Percentiles rank a stretch among this genome's conserved stretches.
Evolutionary conservation across 2,113 vertebrate genomes (phyloP).

Genomic region (Dendropsophus ebraccatus): DNA sequence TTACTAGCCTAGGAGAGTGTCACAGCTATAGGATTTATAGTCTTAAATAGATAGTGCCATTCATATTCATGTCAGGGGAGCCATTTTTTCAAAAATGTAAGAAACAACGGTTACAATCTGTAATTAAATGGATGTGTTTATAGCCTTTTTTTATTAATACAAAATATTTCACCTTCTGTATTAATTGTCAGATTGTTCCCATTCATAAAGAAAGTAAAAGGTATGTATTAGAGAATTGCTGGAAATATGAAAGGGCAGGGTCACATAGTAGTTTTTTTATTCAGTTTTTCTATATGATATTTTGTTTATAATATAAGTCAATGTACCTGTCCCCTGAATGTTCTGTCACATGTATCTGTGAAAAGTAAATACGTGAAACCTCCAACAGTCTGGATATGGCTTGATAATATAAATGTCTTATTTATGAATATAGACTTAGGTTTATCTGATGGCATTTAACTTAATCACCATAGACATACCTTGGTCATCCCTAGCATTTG

Average conservation of each 20-base stretch:
- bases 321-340: background rate
- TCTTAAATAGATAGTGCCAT: background rate
- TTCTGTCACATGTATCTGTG: background rate
- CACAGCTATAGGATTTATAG: background rate
- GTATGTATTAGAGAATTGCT: background rate
- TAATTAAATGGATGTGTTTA: background rate
- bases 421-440: background rate
- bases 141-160: background rate
- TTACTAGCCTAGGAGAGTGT: background rate
- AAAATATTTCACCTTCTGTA: background rate
- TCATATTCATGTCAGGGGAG: background rate
- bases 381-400: background rate
- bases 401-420: background rate
- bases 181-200: background rate
- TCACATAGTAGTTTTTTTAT: background rate
- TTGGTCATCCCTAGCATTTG: background rate
- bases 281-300: background rate
- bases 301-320: background rate
- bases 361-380: too few relatives aligned
- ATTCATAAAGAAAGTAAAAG: background rate
- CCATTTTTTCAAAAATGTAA: background rate
- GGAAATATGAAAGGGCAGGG: background rate
- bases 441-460: conserved; percentile 18
- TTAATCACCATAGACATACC: background rate
- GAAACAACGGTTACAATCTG: too few relatives aligned